These are phyloP conservation scores for Caerostris darwini DNA, from an alignment of 1,140 invertebrate genomes.

Conservation along the genomic window DNA sequence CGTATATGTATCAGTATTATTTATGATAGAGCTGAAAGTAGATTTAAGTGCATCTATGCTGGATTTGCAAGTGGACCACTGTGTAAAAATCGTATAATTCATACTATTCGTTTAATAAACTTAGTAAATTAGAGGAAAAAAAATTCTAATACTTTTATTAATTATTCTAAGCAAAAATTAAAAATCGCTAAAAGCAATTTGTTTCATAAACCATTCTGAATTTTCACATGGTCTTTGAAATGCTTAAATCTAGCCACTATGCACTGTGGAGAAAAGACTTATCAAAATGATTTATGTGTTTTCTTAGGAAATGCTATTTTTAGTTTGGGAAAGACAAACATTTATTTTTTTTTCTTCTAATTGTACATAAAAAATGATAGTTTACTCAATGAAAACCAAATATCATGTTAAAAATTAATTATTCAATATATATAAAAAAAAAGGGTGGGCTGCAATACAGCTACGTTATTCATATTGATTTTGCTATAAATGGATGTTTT, in stretches of 20 bases:
- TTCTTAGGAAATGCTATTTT: not conserved
- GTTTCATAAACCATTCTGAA: not conserved
- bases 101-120: not conserved
- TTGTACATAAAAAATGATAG: not conserved
- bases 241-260: slow-evolving; percentile 30
- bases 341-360: not conserved
- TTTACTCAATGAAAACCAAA: not conserved
- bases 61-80: slow-evolving; percentile 63
- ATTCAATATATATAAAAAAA: too few species aligned
- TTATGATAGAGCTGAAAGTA: slow-evolving; percentile 57
- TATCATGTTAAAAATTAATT: too few species aligned
- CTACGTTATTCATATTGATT: too few species aligned
- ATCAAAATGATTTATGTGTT: slow-evolving; percentile 29
- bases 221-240: slow-evolving; percentile 13
- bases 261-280: not conserved
- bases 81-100: slow-evolving; percentile 24
- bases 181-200: not conserved
- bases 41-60: slow-evolving; percentile 59
- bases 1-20: slow-evolving; percentile 66
- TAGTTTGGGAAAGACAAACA: slow-evolving; percentile 66
- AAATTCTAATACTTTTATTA: not conserved
- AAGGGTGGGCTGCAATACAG: too few species aligned
- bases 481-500: not conserved
- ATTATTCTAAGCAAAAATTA: not conserved
- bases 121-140: slow-evolving; percentile 5